phyloP scores from a whole-genome alignment of 2,888 invertebrate species.

The Arenicola marina region DNA sequence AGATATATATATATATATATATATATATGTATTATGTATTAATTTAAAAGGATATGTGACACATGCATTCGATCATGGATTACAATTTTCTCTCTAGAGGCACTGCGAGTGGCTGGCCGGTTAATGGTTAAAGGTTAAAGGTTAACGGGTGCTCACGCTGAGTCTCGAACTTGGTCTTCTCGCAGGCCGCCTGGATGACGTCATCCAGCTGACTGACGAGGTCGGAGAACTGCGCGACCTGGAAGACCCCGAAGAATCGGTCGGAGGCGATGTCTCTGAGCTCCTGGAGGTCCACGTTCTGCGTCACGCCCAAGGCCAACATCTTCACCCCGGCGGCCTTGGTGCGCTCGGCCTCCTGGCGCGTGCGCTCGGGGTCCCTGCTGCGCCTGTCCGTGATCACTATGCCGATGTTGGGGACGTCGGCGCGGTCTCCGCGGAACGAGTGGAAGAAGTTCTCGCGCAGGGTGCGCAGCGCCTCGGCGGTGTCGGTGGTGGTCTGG shows the following conservation, averaged over 20 bases:
- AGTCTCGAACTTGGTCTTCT: too few species aligned
- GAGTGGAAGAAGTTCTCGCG: not conserved
- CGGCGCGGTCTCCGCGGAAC: not conserved
- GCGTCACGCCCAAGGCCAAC: not conserved
- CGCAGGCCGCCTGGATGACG: not conserved
- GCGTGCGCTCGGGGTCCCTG: not conserved
- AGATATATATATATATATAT: too few species aligned
- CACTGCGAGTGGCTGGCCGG: too few species aligned
- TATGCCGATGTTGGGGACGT: not conserved
- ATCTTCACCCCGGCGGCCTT: constrained; percentile 1
- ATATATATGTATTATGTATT: too few species aligned
- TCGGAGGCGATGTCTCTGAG: constrained; percentile 1
- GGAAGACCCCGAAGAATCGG: not conserved
- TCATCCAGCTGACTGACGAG: not conserved
- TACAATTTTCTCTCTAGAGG: too few species aligned
- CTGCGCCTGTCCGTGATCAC: not conserved
- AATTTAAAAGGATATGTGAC: too few species aligned
- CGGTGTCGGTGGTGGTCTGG: not conserved
- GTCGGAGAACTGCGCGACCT: not conserved
- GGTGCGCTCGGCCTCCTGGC: not conserved
- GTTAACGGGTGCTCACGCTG: too few species aligned
- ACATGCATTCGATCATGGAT: too few species aligned
- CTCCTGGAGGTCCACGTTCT: not conserved
- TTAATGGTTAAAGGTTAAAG: too few species aligned
- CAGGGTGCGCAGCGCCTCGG: not conserved